Conservation (phyloP, 92 coral and sea anemone genomes). For the Pocillopora meandrina region DNA sequence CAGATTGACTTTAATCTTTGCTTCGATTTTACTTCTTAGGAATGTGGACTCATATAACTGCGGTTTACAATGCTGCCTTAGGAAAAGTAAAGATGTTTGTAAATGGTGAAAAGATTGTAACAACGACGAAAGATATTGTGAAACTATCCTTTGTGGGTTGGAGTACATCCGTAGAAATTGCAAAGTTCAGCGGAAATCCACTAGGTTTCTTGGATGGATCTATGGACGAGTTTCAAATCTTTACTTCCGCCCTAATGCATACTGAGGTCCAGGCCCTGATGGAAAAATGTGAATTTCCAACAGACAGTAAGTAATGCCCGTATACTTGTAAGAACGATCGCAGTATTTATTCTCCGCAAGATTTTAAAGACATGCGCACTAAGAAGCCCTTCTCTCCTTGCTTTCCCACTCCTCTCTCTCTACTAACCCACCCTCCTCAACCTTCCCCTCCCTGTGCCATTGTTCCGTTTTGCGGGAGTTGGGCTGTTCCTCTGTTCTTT, state of each 20-base stretch:
- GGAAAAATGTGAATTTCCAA: conserved; percentile 50
- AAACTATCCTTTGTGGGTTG: conserved; percentile 27
- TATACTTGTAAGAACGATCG: no score
- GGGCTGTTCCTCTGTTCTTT: no score
- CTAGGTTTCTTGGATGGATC: conserved; percentile 58
- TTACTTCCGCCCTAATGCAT: conserved; percentile 52
- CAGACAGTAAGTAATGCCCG: conserved; percentile 47
- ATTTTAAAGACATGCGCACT: no score
- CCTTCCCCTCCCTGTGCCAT: no score
- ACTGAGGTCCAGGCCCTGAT: conserved; percentile 41
- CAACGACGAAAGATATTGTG: conserved; percentile 25
- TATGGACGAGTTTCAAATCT: conserved; percentile 72
- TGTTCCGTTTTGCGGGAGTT: no score
- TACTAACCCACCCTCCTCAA: no score
- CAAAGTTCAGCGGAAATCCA: conserved; percentile 35
- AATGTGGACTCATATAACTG: conserved; percentile 72
- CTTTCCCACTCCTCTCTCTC: no score
- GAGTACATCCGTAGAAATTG: conserved; percentile 63
- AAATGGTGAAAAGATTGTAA: conserved; percentile 55
- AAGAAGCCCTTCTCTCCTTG: no score
- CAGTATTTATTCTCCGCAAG: no score
- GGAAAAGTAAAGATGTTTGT: conserved; percentile 68
- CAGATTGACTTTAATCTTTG: neutral
- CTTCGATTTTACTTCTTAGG: conserved; percentile 36
- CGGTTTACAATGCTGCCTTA: conserved; percentile 59